A percentile compares a stretch with the other conserved stretches of the same genome.
Evolutionary conservation across 2,113 vertebrate genomes (phyloP).

Genomic region (Xerus inauris): DNA sequence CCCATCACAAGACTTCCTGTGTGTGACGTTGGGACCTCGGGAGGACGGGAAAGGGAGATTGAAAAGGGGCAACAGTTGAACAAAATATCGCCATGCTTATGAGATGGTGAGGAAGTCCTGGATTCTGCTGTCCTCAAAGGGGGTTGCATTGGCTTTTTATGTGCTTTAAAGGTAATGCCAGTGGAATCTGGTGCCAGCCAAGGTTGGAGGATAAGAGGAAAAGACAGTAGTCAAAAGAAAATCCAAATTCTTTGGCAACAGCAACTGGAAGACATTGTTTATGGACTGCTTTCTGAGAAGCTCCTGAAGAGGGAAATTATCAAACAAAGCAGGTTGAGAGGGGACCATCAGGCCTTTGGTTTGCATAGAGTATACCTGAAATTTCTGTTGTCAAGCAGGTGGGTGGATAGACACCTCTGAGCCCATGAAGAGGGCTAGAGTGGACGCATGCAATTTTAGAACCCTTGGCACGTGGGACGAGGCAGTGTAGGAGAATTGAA

Average conservation of each 20-base stretch:
- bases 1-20: neutral
- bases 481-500: neutral
- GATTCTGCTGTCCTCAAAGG: neutral
- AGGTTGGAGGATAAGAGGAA: neutral
- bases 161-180: neutral
- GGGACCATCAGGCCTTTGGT: neutral
- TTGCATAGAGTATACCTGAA: too few relatives aligned
- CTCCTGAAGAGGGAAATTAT: too few relatives aligned
- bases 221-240: neutral
- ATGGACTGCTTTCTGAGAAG: too few relatives aligned
- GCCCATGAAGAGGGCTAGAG: too few relatives aligned
- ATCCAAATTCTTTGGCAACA: neutral
- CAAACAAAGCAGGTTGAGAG: neutral
- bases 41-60: neutral
- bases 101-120: neutral
- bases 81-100: neutral
- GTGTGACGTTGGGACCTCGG: neutral
- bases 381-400: neutral
- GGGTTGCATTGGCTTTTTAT: neutral
- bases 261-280: neutral
- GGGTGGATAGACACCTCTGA: neutral
- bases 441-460: neutral
- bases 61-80: neutral
- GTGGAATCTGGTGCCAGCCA: neutral
- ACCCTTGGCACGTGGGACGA: fast-evolving